phyloP scores from a whole-genome alignment of 2,888 invertebrate species.

The Gerris lacustris region DNA sequence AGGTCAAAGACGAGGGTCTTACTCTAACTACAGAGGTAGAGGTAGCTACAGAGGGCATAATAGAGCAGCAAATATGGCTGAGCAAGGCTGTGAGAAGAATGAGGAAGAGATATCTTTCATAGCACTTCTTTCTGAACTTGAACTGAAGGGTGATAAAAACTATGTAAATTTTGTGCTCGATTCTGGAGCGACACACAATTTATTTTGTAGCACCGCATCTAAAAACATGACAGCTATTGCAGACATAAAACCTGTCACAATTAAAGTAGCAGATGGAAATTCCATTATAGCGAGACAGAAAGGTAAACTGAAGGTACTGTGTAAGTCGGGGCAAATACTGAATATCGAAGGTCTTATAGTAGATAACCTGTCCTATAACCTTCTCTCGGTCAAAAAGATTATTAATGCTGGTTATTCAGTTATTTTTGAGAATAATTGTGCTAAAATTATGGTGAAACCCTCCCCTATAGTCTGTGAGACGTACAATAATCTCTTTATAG shows the following conservation, averaged over 20 bases:
- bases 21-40: no score
- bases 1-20: no score
- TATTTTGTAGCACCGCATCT: no score
- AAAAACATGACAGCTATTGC: neutral
- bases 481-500: neutral
- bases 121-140: no score
- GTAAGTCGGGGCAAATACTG: neutral
- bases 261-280: slow-evolving; percentile 11
- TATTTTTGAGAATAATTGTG: neutral
- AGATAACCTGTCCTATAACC: neutral
- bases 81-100: no score
- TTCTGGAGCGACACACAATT: no score
- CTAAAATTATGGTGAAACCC: neutral
- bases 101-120: no score
- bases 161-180: no score
- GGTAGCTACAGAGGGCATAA: no score
- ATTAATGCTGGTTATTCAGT: slow-evolving; percentile 4
- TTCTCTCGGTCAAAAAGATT: slow-evolving; percentile 8
- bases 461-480: neutral
- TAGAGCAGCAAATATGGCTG: no score
- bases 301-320: slow-evolving; percentile 9
- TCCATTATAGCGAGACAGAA: neutral
- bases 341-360: slow-evolving; percentile 8
- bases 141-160: no score
- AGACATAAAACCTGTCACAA: slow-evolving; percentile 2